phyloP scores from a whole-genome alignment of 2,797 vertebrate genomes.

The Allobates femoralis region DNA sequence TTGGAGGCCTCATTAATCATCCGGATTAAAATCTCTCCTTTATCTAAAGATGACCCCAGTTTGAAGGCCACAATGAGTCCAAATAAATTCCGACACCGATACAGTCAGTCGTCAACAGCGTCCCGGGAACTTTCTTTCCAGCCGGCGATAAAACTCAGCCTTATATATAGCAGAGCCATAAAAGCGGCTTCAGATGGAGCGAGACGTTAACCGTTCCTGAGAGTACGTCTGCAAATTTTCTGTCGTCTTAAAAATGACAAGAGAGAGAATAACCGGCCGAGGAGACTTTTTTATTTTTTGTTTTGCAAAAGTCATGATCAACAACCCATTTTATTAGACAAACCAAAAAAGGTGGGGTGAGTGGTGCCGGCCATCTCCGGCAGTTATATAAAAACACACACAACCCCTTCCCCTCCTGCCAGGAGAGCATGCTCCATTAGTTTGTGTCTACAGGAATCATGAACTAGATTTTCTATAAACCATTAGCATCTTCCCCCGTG shows the following conservation, averaged over 20 bases:
- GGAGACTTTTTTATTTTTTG: conserved; percentile 5
- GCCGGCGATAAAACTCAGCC: conserved; percentile 4
- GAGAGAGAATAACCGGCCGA: background rate
- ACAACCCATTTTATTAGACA: conserved; percentile 47
- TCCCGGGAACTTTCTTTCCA: background rate
- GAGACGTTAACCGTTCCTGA: conserved; percentile 24
- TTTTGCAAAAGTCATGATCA: conserved; percentile 40
- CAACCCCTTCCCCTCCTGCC: background rate
- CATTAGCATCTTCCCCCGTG: conserved; percentile 51
- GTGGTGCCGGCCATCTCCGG: background rate
- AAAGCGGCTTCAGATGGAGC: conserved; percentile 19
- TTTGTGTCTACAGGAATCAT: conserved; percentile 55
- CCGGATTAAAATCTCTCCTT: background rate
- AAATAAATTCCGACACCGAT: conserved; percentile 17
- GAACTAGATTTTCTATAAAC: conserved; percentile 55
- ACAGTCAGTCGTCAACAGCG: background rate
- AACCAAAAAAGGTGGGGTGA: background rate
- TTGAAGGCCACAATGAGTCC: background rate
- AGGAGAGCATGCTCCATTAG: conserved; percentile 46
- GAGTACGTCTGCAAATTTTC: conserved; percentile 36
- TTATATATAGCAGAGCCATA: conserved; percentile 18
- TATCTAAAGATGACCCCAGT: background rate
- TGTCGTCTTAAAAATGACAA: conserved; percentile 32
- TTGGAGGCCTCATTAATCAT: background rate
- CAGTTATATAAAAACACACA: conserved; percentile 41